Percentiles rank a stretch among this genome's conserved stretches.
Conservation (phyloP, 1,140 invertebrate species). For the Trichonephila clavata region DNA sequence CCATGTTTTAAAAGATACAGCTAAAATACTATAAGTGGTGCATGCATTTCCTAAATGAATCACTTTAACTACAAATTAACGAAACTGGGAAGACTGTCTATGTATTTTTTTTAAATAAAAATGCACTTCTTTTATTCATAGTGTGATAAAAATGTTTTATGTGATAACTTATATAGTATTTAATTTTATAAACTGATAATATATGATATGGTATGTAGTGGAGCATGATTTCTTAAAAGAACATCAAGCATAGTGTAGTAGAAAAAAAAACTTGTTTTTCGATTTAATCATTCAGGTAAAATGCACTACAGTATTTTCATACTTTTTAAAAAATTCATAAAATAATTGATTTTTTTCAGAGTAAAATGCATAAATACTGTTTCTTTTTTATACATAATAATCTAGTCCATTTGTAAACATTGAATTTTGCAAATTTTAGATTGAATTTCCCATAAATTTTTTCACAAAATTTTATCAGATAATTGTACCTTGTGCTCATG, state of each 20-base stretch:
- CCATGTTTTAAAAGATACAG: not conserved
- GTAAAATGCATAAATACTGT: not conserved
- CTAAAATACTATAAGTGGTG: not conserved
- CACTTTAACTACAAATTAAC: not conserved
- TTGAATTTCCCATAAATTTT: not conserved
- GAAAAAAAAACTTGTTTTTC: not conserved
- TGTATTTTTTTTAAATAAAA: not conserved
- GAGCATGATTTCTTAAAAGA: not conserved
- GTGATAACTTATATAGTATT: not conserved
- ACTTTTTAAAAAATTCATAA: not conserved
- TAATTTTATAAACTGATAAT: not conserved
- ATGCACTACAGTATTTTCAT: not conserved
- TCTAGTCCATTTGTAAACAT: not conserved
- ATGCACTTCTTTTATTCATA: not conserved
- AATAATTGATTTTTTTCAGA: not conserved
- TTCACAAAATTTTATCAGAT: not conserved
- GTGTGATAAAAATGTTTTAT: not conserved
- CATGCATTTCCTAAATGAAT: not conserved
- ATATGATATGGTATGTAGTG: too few relatives aligned
- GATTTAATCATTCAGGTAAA: not conserved
- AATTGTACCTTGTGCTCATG: slow-evolving; percentile 38
- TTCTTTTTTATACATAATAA: not conserved
- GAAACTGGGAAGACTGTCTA: not conserved
- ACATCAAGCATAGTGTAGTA: not conserved
- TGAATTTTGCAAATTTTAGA: not conserved